Evolutionary conservation across 1,140 invertebrate species (phyloP), one percentile per base, ranked within the genome.

Genomic region (Chironomus tepperi): DNA sequence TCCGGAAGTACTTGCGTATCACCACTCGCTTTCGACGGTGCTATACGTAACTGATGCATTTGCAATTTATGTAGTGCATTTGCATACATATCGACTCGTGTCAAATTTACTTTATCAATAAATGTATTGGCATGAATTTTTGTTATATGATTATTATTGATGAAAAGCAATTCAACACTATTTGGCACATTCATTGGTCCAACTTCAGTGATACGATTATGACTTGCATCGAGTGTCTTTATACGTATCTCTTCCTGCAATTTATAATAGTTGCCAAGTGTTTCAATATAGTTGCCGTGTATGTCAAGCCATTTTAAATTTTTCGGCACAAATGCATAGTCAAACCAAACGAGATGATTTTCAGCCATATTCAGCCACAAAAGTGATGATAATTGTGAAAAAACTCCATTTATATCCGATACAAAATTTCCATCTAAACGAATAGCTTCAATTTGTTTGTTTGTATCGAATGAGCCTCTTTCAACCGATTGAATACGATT

Each of bases 221-320:
- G 92, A 81, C 92, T 94, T 75, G 91, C 92, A 79, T 95, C 93
- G 70, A 96, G 81, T 0, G 93, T 93, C 80, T 91, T 92, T 42
- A 94, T 90, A 73, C 86, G 86, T 74, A 92, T 91, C 82, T 92
- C 88, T 79, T 90, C 87, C 84, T 92, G 89, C 74, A 92, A 86
- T 83, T 91, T 90, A 81, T 94, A 95, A 82, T 95, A 94, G 81
- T 95, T 95, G 8, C 88, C 92, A 73, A 95, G 84, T 43, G 89
- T 89, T 82, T 93, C 91, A 79, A 96, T 93, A 77, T 90, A 92
- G 81, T 96, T 96, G 57, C 91, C 88, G 80, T 94, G 93, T 77
- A 96, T 90, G 80, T 96, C 93, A 78, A 96, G 84, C 92, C 93
- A 96, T 82, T 95, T 94, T 70, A 96, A 84, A 81, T 93, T 93